These are phyloP conservation scores for Thumatha senex DNA, from an alignment of 2,888 invertebrate species.

Conservation along the genomic window DNA sequence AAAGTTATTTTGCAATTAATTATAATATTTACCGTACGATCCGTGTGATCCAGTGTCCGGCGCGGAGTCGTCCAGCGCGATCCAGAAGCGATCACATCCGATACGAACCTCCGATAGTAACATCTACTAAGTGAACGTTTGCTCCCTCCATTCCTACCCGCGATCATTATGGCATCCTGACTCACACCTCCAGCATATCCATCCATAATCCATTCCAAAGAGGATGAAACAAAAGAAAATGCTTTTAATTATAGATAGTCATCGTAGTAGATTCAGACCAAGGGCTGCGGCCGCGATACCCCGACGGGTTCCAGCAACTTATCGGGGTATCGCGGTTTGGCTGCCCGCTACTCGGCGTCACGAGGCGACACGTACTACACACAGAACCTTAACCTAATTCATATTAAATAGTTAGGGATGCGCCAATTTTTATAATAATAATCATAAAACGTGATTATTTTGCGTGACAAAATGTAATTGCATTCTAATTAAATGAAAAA, in stretches of 20 bases:
- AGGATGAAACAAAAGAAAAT: slow-evolving; percentile 83
- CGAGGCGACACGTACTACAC: no score
- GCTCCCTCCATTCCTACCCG: slow-evolving; percentile 47
- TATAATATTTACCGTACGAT: slow-evolving; percentile 58
- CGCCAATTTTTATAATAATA: no score
- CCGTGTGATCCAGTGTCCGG: slow-evolving; percentile 22
- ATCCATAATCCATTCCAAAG: slow-evolving; percentile 77
- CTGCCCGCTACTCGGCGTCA: no score
- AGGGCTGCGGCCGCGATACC: background rate
- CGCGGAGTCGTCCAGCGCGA: slow-evolving; percentile 28
- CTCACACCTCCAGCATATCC: slow-evolving; percentile 74
- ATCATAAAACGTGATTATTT: background rate
- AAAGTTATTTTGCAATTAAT: slow-evolving; percentile 74
- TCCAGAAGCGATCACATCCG: slow-evolving; percentile 38
- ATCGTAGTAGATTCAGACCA: slow-evolving; percentile 16
- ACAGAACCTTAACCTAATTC: no score
- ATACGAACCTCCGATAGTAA: slow-evolving; percentile 46
- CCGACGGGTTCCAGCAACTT: background rate
- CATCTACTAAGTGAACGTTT: slow-evolving; percentile 33
- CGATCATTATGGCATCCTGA: slow-evolving; percentile 55
- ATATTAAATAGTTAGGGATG: no score
- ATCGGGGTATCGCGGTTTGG: background rate
- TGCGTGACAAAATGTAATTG: background rate
- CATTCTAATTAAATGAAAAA: background rate
- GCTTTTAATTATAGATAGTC: slow-evolving; percentile 66